Base-by-base conservation (phyloP, 2,797 vertebrate species). In the Rhinichthys osculus region DNA sequence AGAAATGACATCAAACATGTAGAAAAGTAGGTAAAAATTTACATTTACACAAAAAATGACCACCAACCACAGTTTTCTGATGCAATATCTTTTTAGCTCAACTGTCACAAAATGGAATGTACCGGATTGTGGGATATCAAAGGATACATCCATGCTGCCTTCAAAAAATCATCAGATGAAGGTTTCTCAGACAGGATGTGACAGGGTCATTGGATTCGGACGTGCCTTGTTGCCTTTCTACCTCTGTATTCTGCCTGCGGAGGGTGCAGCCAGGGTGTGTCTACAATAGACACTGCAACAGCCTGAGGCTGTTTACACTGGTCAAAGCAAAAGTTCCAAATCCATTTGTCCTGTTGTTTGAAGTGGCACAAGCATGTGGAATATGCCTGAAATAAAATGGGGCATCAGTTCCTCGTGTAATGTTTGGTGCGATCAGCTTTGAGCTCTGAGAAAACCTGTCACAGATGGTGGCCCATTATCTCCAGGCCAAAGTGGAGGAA, bases 401-500 rank as follows among this genome's bases (percentile, higher is more conserved):
- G 52, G 3, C 1, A n/a, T 59, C 33, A n/a, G 72, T 35, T 87
- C 35, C 71, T 42, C 78, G 16, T 42, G 19, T 44, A 47, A 54
- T 66, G 66, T 54, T 52, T 62, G 57, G 30, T 33, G 38, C 1
- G 59, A 87, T 47, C 84, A 84, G 78, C 76, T 86, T 78, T 83
- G 54, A 89, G 66, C 62, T 69, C 54, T 19, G 9, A 69, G 50
- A 83, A 83, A 87, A 83, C 77, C 59, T 82, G 59, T 87, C 83
- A 66, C 87, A 88, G 87, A 88, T 87, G 84, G 87, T 52, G 62
- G 66, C 59, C 87, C 23, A 87, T 87, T 88, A 90, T 90, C 72
- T 83, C 9, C 16, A 44, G 57, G 70, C 89, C 78, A 84, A 88
- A 69, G 81, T 78, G 83, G 52, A 88, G 64, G 77, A 78, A 57